Evolutionary conservation across 2,888 invertebrate species (phyloP).

Genomic region (Phoenoteleia sp.): DNA sequence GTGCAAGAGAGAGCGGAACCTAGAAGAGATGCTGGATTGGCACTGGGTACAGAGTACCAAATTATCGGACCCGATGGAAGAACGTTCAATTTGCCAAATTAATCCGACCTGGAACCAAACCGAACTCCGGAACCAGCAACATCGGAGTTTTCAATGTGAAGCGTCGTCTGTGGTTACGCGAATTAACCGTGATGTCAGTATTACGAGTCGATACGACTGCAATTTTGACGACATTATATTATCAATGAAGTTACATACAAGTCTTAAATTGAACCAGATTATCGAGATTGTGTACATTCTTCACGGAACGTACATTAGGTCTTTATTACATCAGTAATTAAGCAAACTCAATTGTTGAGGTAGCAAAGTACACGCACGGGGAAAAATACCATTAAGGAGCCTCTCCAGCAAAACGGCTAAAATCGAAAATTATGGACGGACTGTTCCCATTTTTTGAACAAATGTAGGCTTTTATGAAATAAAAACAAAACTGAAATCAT

Average conservation of each 20-base stretch:
- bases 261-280: neutral
- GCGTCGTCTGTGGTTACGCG: constrained; percentile 76
- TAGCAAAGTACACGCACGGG: no score
- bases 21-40: constrained; percentile 60
- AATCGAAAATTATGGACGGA: no score
- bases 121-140: constrained; percentile 72
- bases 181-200: constrained; percentile 72
- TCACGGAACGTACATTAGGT: no score
- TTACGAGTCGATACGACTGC: constrained; percentile 56
- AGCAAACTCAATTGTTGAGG: no score
- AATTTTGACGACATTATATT: constrained; percentile 42
- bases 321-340: no score
- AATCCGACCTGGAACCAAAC: constrained; percentile 80
- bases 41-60: constrained; percentile 76
- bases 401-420: no score
- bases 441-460: no score
- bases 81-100: constrained; percentile 86
- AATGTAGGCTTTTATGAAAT: no score
- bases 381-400: no score
- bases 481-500: no score
- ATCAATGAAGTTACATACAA: neutral
- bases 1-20: constrained; percentile 15
- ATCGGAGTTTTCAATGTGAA: constrained; percentile 80
- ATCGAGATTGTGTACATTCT: no score
- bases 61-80: constrained; percentile 86